Conservation (phyloP, 1,140 invertebrate species). For the Zophobas atratus region DNA sequence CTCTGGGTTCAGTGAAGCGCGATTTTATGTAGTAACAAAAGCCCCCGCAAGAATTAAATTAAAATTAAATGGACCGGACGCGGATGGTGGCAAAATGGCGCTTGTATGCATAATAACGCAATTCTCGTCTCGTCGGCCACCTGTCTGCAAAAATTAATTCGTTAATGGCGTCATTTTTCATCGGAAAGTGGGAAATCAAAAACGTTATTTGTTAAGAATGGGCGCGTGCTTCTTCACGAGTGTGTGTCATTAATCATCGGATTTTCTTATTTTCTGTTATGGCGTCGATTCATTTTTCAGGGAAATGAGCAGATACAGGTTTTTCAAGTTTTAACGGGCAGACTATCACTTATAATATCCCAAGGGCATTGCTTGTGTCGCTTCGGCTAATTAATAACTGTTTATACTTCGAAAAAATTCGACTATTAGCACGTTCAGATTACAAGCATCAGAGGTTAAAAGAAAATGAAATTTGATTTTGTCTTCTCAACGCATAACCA, state of each 20-base stretch:
- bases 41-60: constrained; percentile 11
- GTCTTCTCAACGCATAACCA: too few species aligned
- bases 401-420: too few species aligned
- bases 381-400: too few species aligned
- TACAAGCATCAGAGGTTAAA: too few species aligned
- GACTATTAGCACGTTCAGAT: too few species aligned
- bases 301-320: not conserved
- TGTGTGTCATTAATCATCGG: not conserved
- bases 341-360: not conserved
- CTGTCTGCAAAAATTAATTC: not conserved
- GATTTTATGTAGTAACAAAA: constrained; percentile 23
- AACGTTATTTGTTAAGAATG: not conserved
- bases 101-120: constrained; percentile 1
- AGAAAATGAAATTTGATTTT: too few species aligned
- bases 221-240: not conserved
- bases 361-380: too few species aligned
- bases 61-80: constrained; percentile 20
- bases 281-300: constrained; percentile 11
- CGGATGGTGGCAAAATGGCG: constrained; percentile 1
- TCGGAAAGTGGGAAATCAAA: not conserved
- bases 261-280: constrained; percentile 10
- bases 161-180: not conserved
- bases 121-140: not conserved
- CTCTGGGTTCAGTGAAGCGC: constrained; percentile 1
- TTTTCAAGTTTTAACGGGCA: not conserved